Percentiles rank a stretch among this genome's conserved stretches.
Conservation (phyloP, 2,113 vertebrate genomes). For the Nothoprocta perdicaria region DNA sequence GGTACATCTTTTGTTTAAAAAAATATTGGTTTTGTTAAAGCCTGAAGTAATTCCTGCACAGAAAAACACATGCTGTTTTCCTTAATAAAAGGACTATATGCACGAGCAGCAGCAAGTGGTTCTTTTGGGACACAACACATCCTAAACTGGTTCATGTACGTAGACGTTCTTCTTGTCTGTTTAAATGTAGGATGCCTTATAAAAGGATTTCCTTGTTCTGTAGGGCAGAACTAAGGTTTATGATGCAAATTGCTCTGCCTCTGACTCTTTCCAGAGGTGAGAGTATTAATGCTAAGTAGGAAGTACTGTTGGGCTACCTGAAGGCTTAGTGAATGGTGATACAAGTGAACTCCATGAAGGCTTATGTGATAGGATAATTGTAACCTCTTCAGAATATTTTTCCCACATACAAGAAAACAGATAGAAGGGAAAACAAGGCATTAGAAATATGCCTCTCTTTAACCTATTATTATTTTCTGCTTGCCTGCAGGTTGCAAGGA, state of each 20-base stretch:
- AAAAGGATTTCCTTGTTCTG: neutral
- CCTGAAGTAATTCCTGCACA: neutral
- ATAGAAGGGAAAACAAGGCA: neutral
- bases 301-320: neutral
- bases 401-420: no score
- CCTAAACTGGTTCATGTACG: neutral
- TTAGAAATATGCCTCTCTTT: neutral
- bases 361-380: neutral
- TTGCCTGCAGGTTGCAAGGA: conserved; percentile 89
- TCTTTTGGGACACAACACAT: neutral
- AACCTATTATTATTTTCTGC: neutral
- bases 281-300: neutral
- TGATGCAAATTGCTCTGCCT: neutral
- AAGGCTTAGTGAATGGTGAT: neutral
- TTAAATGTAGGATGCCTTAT: neutral
- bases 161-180: neutral
- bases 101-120: neutral
- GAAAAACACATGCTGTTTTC: neutral
- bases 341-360: neutral
- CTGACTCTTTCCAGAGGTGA: neutral
- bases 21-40: neutral
- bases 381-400: neutral
- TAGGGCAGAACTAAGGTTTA: neutral
- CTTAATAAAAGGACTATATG: neutral
- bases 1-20: neutral